These are phyloP conservation scores for Mongoloraphidia duomilia DNA, from an alignment of 2,888 invertebrate genomes.

Conservation along the genomic window DNA sequence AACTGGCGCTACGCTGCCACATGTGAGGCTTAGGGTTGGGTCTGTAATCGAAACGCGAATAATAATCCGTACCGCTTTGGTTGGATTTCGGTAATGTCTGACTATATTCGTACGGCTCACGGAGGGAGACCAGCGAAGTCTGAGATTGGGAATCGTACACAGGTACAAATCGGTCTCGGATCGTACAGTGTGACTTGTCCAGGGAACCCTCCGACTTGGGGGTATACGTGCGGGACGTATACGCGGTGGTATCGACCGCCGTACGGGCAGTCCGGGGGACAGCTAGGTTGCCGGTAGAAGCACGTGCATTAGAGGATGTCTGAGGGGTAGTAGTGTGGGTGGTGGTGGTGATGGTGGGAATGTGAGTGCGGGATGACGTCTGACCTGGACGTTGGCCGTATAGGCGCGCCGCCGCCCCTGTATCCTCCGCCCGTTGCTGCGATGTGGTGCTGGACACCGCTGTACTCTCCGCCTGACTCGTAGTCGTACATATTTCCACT, in stretches of 20 bases:
- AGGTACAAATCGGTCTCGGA: not conserved
- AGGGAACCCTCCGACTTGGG: slow-evolving; percentile 36
- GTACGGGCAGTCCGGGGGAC: slow-evolving; percentile 24
- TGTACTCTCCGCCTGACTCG: slow-evolving; percentile 24
- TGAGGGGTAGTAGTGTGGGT: slow-evolving; percentile 28
- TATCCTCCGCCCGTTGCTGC: slow-evolving; percentile 9
- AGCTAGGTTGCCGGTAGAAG: slow-evolving; percentile 26
- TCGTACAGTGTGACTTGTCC: slow-evolving; percentile 29
- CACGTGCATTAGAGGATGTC: slow-evolving; percentile 40
- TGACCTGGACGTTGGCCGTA: slow-evolving; percentile 22
- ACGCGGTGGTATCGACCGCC: slow-evolving; percentile 16
- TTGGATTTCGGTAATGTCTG: not conserved
- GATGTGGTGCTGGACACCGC: slow-evolving; percentile 17
- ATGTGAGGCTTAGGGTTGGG: slow-evolving; percentile 33
- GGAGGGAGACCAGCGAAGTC: slow-evolving; percentile 21
- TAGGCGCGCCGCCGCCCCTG: slow-evolving; percentile 21
- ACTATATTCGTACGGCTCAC: slow-evolving; percentile 17
- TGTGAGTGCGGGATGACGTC: slow-evolving; percentile 7
- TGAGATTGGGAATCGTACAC: not conserved
- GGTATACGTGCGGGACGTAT: slow-evolving; percentile 20
- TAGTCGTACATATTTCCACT: slow-evolving; percentile 30
- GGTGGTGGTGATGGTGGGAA: slow-evolving; percentile 22
- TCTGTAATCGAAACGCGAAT: slow-evolving; percentile 7
- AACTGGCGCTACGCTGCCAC: slow-evolving; percentile 71
- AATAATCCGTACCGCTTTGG: not conserved